Conservation (phyloP, 2,113 vertebrate species). For the Zapus hudsonius region DNA sequence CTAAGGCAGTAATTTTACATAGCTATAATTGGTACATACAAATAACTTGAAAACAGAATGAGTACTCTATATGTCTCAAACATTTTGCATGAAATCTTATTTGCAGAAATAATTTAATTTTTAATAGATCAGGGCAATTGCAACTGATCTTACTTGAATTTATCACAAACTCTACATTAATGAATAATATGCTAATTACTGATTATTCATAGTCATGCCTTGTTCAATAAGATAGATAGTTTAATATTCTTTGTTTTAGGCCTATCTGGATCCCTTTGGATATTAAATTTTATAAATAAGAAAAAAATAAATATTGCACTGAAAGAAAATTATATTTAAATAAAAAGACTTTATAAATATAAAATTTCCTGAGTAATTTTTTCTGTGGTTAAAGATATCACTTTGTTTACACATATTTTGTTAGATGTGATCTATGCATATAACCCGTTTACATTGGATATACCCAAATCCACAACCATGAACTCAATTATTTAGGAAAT, state of each 20-base stretch:
- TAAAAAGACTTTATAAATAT: neutral
- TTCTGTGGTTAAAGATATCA: neutral
- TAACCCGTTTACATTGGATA: neutral
- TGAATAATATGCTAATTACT: conserved; percentile 12
- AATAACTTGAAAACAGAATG: neutral
- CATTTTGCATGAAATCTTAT: neutral
- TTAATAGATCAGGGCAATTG: neutral
- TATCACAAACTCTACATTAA: neutral
- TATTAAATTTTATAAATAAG: neutral
- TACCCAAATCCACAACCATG: neutral
- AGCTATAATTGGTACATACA: neutral
- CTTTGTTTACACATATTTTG: neutral
- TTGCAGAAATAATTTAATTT: conserved; percentile 29
- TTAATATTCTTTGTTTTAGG: conserved; percentile 40
- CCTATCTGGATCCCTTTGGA: neutral
- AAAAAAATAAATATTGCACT: neutral
- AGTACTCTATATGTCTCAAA: neutral
- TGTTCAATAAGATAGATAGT: neutral
- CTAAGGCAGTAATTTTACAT: neutral
- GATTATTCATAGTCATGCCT: neutral
- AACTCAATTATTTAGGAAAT: conserved; percentile 10
- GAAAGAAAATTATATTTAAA: conserved; percentile 20
- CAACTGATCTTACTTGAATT: neutral
- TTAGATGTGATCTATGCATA: neutral
- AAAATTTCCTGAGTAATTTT: neutral